Evolutionary conservation across 2,113 vertebrate species (phyloP).

Genomic region (Dermatemys mawii): DNA sequence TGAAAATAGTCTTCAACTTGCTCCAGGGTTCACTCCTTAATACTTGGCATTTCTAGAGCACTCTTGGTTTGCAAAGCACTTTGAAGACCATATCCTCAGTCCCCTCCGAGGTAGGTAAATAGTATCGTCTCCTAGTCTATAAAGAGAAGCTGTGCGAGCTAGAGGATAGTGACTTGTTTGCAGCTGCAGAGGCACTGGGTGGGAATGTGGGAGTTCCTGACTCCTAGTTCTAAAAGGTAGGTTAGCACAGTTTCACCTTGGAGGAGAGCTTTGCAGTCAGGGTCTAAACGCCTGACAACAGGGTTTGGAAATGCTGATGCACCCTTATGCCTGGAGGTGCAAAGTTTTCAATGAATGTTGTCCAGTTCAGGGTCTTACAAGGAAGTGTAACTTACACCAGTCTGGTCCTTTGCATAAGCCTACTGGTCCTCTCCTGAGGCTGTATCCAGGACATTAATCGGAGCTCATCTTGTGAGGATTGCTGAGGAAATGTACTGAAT

Average conservation of each 20-base stretch:
- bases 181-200: not conserved
- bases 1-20: not conserved
- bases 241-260: not conserved
- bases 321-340: not conserved
- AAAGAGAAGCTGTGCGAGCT: not conserved
- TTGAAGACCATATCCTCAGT: not conserved
- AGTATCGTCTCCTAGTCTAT: not conserved
- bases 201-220: not conserved
- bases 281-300: not conserved
- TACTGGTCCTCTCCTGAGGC: not conserved
- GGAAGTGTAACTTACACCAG: not conserved
- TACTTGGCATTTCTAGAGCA: not conserved
- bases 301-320: not conserved
- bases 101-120: not conserved
- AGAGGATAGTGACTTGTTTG: not conserved
- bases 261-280: rapidly evolving
- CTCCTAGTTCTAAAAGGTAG: not conserved
- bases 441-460: not conserved
- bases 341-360: not conserved
- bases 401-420: not conserved
- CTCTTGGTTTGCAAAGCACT: not conserved
- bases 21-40: not conserved
- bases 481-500: not conserved
- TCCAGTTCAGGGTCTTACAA: not conserved
- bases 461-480: not conserved